Evolutionary conservation across 1,140 invertebrate species (phyloP).

Genomic region (Oreohelix idahoensis): DNA sequence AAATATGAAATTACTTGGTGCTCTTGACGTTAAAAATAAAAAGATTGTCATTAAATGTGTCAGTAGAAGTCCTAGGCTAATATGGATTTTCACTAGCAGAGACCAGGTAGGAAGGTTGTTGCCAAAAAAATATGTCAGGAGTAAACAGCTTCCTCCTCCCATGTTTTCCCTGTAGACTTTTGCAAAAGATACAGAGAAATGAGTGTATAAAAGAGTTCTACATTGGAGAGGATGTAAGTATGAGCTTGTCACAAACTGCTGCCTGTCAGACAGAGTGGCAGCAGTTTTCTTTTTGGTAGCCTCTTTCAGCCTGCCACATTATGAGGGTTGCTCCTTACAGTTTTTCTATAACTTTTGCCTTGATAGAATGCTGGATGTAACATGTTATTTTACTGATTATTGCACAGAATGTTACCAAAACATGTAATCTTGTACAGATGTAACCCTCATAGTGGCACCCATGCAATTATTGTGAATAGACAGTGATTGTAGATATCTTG

Average conservation of each 20-base stretch:
- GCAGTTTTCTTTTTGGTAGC: neutral
- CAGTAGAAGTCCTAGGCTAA: no score
- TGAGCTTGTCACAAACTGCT: conserved; percentile 1
- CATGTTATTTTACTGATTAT: no score
- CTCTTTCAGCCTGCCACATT: neutral
- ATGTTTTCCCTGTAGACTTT: conserved; percentile 8
- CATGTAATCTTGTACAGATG: no score
- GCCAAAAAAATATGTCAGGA: neutral
- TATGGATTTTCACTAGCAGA: no score
- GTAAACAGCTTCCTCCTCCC: neutral
- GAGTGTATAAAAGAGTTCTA: conserved; percentile 10
- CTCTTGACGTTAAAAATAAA: no score
- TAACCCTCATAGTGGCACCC: no score
- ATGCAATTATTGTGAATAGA: no score
- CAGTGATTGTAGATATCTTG: no score
- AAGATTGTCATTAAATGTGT: no score
- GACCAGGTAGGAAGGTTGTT: no score
- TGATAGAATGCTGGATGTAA: neutral
- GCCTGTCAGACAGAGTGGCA: neutral
- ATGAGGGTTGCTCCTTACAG: neutral
- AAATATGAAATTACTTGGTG: no score
- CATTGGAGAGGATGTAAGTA: conserved; percentile 16
- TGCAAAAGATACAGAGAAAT: conserved; percentile 7
- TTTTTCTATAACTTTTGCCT: neutral
- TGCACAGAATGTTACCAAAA: no score